phyloP scores from a whole-genome alignment of 2,797 vertebrate genomes.

The Lagodon rhomboides region DNA sequence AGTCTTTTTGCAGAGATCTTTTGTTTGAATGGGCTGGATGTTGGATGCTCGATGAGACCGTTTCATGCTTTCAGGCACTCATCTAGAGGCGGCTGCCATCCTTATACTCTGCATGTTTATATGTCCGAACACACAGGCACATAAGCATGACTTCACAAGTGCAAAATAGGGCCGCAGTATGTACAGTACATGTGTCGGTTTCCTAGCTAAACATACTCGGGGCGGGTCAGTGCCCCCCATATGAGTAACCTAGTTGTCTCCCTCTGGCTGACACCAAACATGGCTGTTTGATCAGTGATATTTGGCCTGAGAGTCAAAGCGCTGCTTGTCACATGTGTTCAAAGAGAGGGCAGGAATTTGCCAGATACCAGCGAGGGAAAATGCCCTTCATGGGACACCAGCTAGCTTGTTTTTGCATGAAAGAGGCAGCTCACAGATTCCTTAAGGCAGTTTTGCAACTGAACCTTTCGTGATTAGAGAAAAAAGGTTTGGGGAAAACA shows the following conservation, averaged over 20 bases:
- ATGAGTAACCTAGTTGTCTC: slow-evolving; percentile 77
- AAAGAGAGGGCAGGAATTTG: slow-evolving; percentile 74
- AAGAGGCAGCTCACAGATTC: slow-evolving; percentile 23
- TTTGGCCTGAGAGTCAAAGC: slow-evolving; percentile 75
- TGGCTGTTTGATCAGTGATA: slow-evolving; percentile 77
- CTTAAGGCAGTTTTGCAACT: not conserved
- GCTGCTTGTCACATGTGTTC: slow-evolving; percentile 75
- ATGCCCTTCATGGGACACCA: slow-evolving; percentile 60
- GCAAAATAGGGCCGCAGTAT: slow-evolving; percentile 56
- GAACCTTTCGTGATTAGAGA: slow-evolving; percentile 8
- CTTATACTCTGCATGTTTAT: slow-evolving; percentile 7
- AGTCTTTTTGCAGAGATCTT: slow-evolving; percentile 56
- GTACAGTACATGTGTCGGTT: slow-evolving; percentile 67
- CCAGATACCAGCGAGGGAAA: slow-evolving; percentile 66
- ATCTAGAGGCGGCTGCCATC: slow-evolving; percentile 4
- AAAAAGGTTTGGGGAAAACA: not conserved
- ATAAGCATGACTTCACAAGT: slow-evolving; percentile 42
- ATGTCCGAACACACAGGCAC: slow-evolving; percentile 29
- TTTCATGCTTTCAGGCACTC: slow-evolving; percentile 25
- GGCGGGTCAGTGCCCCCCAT: slow-evolving; percentile 57
- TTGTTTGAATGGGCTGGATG: slow-evolving; percentile 59
- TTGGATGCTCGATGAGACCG: slow-evolving; percentile 26
- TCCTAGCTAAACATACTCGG: slow-evolving; percentile 65
- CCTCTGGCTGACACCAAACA: slow-evolving; percentile 69
- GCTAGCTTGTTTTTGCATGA: slow-evolving; percentile 54